A percentile compares a stretch with the other conserved stretches of the same genome.
phyloP scores from a whole-genome alignment of 2,797 vertebrate species.

The Siniperca scherzeri region DNA sequence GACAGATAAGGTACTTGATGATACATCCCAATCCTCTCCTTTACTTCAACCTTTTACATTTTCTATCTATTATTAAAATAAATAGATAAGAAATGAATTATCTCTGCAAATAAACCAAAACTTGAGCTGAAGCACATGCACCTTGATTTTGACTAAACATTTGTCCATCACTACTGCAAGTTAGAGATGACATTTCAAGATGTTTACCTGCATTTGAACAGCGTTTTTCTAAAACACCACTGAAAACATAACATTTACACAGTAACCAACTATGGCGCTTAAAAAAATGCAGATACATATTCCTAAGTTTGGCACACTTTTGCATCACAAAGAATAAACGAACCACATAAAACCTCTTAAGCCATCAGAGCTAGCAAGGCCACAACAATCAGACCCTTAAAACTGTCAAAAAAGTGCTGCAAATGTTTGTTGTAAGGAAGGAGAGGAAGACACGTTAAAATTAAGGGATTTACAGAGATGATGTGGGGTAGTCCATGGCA shows the following conservation, averaged over 20 bases:
- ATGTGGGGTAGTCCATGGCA: not conserved
- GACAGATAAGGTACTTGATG: not conserved
- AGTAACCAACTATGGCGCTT: too few species aligned
- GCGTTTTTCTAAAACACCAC: not conserved
- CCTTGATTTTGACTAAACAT: not conserved
- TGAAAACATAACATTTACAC: not conserved
- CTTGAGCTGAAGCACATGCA: not conserved
- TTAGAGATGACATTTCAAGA: not conserved
- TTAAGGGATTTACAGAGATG: not conserved
- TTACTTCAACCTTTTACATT: not conserved
- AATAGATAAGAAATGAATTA: not conserved
- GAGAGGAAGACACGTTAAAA: not conserved
- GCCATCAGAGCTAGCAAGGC: not conserved
- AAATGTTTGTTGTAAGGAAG: not conserved
- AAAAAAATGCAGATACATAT: not conserved
- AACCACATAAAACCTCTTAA: not conserved
- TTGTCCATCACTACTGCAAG: not conserved
- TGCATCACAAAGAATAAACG: not conserved
- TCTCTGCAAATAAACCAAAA: not conserved
- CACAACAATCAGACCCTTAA: not conserved
- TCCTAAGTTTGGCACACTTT: not conserved
- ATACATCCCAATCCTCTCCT: not conserved
- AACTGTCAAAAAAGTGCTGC: not conserved
- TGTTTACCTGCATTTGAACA: not conserved
- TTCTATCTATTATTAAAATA: not conserved